These are phyloP conservation scores for Cecidostiba fungosa DNA, from an alignment of 2,888 invertebrate genomes.

Conservation along the genomic window DNA sequence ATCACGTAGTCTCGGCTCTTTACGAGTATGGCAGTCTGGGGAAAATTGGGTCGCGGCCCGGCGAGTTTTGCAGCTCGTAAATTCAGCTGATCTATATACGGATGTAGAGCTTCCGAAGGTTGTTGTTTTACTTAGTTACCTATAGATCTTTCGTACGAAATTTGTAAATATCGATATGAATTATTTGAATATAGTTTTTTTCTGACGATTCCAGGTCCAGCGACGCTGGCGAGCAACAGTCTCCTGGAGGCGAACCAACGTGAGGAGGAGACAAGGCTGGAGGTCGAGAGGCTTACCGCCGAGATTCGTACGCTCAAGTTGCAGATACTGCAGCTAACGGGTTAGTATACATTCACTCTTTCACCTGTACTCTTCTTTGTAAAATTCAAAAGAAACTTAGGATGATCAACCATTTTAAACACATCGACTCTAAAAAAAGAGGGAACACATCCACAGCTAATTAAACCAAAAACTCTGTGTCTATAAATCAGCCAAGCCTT, in stretches of 20 bases:
- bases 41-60: conserved; percentile 66
- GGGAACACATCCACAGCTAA: background rate
- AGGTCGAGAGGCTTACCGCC: conserved; percentile 84
- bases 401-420: background rate
- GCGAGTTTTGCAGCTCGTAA: conserved; percentile 68
- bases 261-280: conserved; percentile 84
- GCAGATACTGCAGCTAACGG: conserved; percentile 83
- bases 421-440: too few relatives aligned
- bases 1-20: conserved; percentile 47
- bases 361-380: background rate
- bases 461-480: background rate
- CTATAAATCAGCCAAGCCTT: background rate
- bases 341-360: conserved; percentile 71
- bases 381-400: background rate
- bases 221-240: conserved; percentile 77
- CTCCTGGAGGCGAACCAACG: conserved; percentile 81
- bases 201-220: conserved; percentile 68
- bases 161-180: too few relatives aligned
- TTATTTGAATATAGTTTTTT: too few relatives aligned
- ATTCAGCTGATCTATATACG: conserved; percentile 64
- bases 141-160: too few relatives aligned
- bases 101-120: background rate
- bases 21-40: conserved; percentile 44
- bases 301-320: conserved; percentile 84
- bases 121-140: too few relatives aligned